phyloP scores from a whole-genome alignment of 2,888 invertebrate genomes.

The Thumatha senex region DNA sequence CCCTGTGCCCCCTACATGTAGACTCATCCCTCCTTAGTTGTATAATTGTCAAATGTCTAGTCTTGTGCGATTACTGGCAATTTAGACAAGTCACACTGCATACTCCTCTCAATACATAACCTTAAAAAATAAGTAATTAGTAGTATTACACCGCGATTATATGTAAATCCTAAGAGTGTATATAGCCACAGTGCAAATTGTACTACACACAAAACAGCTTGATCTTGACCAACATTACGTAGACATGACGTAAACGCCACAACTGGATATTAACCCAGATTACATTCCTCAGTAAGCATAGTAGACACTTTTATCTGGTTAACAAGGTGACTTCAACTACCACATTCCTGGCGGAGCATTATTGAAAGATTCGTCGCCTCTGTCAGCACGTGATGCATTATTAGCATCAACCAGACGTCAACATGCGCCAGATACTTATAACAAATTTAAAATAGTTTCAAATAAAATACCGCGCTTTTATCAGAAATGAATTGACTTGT shows the following conservation, averaged over 20 bases:
- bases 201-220: constrained; percentile 37
- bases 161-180: too few species aligned
- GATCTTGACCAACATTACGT: constrained; percentile 42
- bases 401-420: constrained; percentile 2
- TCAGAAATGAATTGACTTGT: too few species aligned
- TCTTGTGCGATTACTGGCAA: too few species aligned
- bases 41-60: too few species aligned
- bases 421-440: not conserved
- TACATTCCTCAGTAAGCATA: constrained; percentile 33
- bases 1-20: constrained; percentile 41
- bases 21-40: constrained; percentile 42
- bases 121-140: too few species aligned
- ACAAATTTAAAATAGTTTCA: not conserved
- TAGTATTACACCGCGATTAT: too few species aligned
- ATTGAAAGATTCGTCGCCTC: not conserved
- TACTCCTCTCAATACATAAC: too few species aligned
- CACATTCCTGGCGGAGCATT: not conserved
- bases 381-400: constrained; percentile 3
- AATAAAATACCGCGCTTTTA: too few species aligned
- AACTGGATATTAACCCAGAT: constrained; percentile 46
- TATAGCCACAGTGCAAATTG: constrained; percentile 28
- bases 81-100: too few species aligned
- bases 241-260: constrained; percentile 43
- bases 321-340: constrained; percentile 6
- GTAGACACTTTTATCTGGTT: constrained; percentile 19